Evolutionary conservation across 2,797 vertebrate genomes (phyloP), one percentile per base, ranked within the genome.

Genomic region (Enteromius paludinosus): DNA sequence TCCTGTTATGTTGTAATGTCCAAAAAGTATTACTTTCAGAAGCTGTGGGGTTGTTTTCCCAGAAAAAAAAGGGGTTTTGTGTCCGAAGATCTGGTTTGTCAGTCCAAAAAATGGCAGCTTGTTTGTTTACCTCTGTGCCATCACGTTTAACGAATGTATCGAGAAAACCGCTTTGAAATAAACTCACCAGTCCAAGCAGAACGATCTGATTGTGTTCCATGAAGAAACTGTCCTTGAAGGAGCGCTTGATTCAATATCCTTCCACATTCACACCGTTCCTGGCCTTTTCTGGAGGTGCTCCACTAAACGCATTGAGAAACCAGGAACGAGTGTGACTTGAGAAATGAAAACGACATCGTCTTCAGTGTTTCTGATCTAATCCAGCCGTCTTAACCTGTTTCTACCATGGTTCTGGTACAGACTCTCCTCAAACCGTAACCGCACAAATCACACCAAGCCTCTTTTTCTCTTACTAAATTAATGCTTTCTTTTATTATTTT

Each of bases 1-100:
- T 85, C 85, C 81, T 82, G 65, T 90, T 87, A 89, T 84, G 79
- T 78, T 87, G 83, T 90, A 82, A 92, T 92, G 92, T 92, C 92
- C 91, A 4, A 30, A 18, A 35, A 81, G 56, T 72, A 18, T 81
- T 64, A 62, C 64, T 75, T 80, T 84, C 76, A 47, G 47, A 73
- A 35, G 70, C 70, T 52, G 47, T 72, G 28, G 69, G 69, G 47
- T 20, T 1, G 62, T 59, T 75, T 38, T 62, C 49, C 18, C 18
- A 7, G 25, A 14, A 15, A 62, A 61, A 45, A 15, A 17, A 8
- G 6, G 25, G 35, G 18, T 52, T 28, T 10, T 33, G 5, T 75
- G 20, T 73, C 56, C 18, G 70, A 61, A 71, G 54, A 78, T 83
- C 43, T 28, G 56, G 17, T 41, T 30, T 80, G n/a, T 77, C 59